Evolutionary conservation across 1,140 invertebrate genomes (phyloP).

Genomic region (Globodera rostochiensis): DNA sequence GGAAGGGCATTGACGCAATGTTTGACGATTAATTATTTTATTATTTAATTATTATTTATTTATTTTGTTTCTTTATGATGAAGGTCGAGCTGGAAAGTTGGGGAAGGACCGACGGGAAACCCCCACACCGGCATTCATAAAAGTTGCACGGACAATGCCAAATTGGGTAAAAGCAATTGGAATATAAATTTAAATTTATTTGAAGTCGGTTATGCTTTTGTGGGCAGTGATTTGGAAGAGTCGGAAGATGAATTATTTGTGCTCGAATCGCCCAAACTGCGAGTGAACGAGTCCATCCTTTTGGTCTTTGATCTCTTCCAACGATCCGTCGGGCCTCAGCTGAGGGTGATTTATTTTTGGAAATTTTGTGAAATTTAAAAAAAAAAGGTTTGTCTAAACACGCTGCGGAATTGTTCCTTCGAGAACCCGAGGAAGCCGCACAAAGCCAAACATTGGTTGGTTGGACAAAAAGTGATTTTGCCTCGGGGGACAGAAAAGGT

Average conservation of each 20-base stretch:
- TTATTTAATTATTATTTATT: constrained; percentile 14
- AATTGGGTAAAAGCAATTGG: constrained; percentile 39
- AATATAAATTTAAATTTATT: background rate
- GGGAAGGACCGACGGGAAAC: constrained; percentile 39
- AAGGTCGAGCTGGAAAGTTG: constrained; percentile 44
- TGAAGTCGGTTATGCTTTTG: constrained; percentile 54
- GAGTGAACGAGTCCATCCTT: constrained; percentile 30
- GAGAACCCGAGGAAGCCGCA: constrained; percentile 37
- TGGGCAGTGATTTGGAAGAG: constrained; percentile 45
- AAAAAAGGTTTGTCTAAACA: constrained; percentile 47
- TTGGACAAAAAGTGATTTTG: constrained; percentile 44
- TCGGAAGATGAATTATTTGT: constrained; percentile 50
- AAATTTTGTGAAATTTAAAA: background rate
- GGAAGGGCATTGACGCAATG: background rate
- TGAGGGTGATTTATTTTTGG: constrained; percentile 35
- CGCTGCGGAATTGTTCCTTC: constrained; percentile 55
- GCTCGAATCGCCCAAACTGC: constrained; percentile 44
- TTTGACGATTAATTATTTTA: background rate
- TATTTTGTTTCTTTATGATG: background rate
- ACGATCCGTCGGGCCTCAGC: constrained; percentile 50
- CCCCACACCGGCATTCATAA: constrained; percentile 52
- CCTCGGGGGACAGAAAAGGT: constrained; percentile 40
- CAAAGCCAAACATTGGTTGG: constrained; percentile 45
- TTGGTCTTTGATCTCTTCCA: constrained; percentile 54
- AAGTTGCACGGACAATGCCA: constrained; percentile 34